Base-by-base conservation (phyloP, 2,888 invertebrate genomes). In the Metellina segmentata region DNA sequence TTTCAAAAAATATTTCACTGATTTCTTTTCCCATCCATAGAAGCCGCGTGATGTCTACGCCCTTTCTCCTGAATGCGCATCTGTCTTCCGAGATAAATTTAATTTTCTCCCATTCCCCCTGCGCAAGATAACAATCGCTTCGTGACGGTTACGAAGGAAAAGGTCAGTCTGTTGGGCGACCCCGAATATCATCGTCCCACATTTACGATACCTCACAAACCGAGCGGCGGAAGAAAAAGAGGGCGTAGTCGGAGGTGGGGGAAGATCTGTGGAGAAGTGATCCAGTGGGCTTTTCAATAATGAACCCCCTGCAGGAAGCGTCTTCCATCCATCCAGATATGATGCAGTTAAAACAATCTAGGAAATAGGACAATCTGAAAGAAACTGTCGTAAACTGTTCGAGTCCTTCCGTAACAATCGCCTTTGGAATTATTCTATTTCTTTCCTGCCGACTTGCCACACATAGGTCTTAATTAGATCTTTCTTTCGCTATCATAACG, bases 111-210 rank as follows among this genome's bases (percentile, higher is more conserved):
- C n/a, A 34, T 51, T 20, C 20, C 20, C 49, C 8, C 61, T n/a
- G n/a, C n/a, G n/a, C n/a, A 34, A 20, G 85, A 85, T 85, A 53
- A 85, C 74, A 85, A 85, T 75, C 85, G 48, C 53, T 16, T 34
- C 81, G 70, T 81, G 81, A 79, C 53, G 61, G 49, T 61, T 13
- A 13, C 16, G 11, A 8, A 20, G 74, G 53, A 52, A 82, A 85
- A 85, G 85, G 85, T 85, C 85, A 82, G 61, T 61, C 61, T 61
- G 5, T 5, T 8, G 61, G 6, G 9, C 16, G 61, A 61, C 61
- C 61, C 61, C 9, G 5, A 11, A 11, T 16, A 11, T 16, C 61
- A 61, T 11, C 61, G 61, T 16, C 61, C 61, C 9, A 61, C 61
- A 61, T 61, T 61, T 16, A 16, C 61, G 16, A 16, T 11, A 16